These are phyloP conservation scores for Hafferia zeledoni DNA, from an alignment of 2,797 vertebrate species.

Conservation along the genomic window DNA sequence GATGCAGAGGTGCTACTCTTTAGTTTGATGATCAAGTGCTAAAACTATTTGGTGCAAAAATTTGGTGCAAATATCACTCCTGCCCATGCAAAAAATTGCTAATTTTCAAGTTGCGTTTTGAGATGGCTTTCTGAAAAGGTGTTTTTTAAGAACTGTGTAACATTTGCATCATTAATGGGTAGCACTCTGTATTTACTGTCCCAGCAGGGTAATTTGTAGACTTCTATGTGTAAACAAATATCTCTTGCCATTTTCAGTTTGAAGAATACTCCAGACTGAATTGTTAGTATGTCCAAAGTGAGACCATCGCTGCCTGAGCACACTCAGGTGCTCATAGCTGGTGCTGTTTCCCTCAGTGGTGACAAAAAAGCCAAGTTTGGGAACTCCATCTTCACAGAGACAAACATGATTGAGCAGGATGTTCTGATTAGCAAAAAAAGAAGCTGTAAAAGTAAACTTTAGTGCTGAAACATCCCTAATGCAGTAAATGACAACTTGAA, in stretches of 20 bases:
- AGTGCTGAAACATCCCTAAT: background rate
- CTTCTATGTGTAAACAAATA: background rate
- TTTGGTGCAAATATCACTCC: background rate
- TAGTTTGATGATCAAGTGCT: background rate
- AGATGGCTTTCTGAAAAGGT: background rate
- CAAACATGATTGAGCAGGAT: background rate
- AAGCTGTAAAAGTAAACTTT: background rate
- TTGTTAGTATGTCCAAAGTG: background rate
- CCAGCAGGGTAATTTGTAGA: background rate
- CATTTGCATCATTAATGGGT: background rate
- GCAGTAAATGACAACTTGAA: background rate
- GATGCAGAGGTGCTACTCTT: background rate
- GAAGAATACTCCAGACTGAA: background rate
- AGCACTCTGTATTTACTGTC: background rate
- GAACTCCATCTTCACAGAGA: background rate
- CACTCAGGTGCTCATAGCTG: background rate
- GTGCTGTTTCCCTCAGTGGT: background rate
- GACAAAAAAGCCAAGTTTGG: background rate
- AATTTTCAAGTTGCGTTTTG: background rate
- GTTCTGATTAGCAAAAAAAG: background rate
- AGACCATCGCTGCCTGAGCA: background rate
- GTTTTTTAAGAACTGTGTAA: background rate
- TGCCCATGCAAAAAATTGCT: background rate
- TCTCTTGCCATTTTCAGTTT: background rate
- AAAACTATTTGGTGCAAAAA: accelerated